These are phyloP conservation scores for Mobula birostris DNA, from an alignment of 2,113 vertebrate species.

Conservation along the genomic window DNA sequence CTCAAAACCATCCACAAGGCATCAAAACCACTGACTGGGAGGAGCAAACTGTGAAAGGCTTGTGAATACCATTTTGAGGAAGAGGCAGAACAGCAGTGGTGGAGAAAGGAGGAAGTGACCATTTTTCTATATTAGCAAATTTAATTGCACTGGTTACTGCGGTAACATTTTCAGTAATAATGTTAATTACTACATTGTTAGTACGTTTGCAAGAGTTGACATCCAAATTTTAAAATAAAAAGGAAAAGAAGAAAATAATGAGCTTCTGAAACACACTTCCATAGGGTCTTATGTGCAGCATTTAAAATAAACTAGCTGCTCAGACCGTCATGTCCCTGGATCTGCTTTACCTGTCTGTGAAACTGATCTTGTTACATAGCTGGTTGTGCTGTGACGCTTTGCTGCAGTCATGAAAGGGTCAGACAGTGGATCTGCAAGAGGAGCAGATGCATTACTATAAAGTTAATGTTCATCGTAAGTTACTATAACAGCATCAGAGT, in stretches of 20 bases:
- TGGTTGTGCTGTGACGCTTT: constrained; percentile 57
- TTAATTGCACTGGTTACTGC: too few relatives aligned
- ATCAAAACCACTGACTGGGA: too few relatives aligned
- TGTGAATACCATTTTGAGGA: too few relatives aligned
- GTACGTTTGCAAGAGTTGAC: not conserved
- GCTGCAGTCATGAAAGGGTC: constrained; percentile 61
- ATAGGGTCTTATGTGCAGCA: not conserved
- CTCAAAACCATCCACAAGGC: too few relatives aligned
- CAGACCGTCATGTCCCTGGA: constrained; percentile 8
- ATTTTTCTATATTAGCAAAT: too few relatives aligned
- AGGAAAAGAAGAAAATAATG: not conserved
- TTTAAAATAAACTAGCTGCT: not conserved
- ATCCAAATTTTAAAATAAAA: not conserved
- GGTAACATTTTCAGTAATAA: too few relatives aligned
- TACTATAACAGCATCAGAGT: constrained; percentile 21
- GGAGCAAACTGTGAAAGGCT: too few relatives aligned
- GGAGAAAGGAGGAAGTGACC: too few relatives aligned
- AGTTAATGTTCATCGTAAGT: not conserved
- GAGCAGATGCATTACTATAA: constrained; percentile 46
- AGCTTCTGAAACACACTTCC: not conserved
- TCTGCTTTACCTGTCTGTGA: constrained; percentile 77
- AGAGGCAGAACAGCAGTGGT: too few relatives aligned
- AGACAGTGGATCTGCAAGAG: constrained; percentile 65
- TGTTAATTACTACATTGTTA: too few relatives aligned
- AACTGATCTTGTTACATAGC: constrained; percentile 70